Base-by-base conservation (phyloP, 1,140 invertebrate genomes). In the Pseudomyrmex sp. region DNA sequence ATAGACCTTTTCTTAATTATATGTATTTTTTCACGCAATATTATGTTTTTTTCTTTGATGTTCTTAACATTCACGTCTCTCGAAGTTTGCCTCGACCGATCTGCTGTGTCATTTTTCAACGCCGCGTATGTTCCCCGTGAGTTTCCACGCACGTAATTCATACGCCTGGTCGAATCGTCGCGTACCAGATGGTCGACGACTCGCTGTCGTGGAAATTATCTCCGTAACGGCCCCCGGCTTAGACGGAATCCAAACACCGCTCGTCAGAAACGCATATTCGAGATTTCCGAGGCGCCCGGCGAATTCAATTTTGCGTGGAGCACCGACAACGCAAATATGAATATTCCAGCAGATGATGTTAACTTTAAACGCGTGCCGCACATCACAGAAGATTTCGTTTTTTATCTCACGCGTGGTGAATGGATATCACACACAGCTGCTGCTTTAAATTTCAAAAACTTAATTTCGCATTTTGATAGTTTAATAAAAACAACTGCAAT, bases 171-270 rank as follows among this genome's bases (percentile, higher is more conserved):
- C 58, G 63, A 86, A 75, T 87, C 77, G 59, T 59, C 70, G 70
- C 9, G 61, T 66, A 70, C 63, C 84, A 86, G 63, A 86, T 87
- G 84, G 84, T 20, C 15, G 61, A 70, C 69, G 48, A 79, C 52
- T 77, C 61, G 83, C 48, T 48, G 79, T 20, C 70, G 59, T 82
- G 79, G 79, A 82, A 75, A 75, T 82, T 73, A 82, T 82, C 79
- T 75, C 72, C 75, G 79, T 35, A 35, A 82, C 48, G 44, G 66
- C 15, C 35, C 35, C 5, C 44, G 54, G 56, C 66, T 80, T 80
- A 70, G 76, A 48, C 54, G 76, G 65, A 48, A 79, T 79, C 76
- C 76, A 80, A 80, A 72, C 76, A 80, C 2, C 54, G 66, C 50
- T 12, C 44, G 8, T 59, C 76, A 70, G 65, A 48, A 58, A 35